A percentile compares a stretch with the other conserved stretches of the same genome.
Conservation (phyloP, 1,140 invertebrate species). For the Trinorchestia longiramus region DNA sequence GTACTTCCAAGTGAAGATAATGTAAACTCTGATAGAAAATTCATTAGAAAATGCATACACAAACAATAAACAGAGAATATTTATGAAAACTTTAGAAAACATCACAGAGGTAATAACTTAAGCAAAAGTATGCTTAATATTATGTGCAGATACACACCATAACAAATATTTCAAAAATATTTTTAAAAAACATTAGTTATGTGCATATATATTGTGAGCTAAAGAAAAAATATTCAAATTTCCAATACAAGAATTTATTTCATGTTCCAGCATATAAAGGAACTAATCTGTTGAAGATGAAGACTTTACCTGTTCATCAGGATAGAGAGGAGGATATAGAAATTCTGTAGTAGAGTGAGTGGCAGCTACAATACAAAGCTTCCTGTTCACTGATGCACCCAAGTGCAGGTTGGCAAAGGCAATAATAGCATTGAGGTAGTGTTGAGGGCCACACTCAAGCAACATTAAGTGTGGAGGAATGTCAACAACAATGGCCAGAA, state of each 20-base stretch:
- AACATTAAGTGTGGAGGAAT: constrained; percentile 61
- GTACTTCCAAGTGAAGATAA: not conserved
- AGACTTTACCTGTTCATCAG: constrained; percentile 14
- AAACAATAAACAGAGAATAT: not conserved
- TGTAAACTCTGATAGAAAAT: not conserved
- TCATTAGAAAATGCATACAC: not conserved
- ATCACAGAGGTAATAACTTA: too few species aligned
- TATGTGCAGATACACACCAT: too few species aligned
- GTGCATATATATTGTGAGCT: too few species aligned
- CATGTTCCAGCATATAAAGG: too few species aligned
- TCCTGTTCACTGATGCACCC: constrained; percentile 59
- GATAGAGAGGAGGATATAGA: constrained; percentile 57
- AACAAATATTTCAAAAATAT: too few species aligned
- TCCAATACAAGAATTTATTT: too few species aligned
- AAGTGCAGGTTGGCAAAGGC: constrained; percentile 63
- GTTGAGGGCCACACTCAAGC: constrained; percentile 49
- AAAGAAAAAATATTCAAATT: too few species aligned
- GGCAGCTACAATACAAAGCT: constrained; percentile 60
- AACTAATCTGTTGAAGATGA: not conserved
- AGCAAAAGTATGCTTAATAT: too few species aligned
- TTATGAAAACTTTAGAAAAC: too few species aligned
- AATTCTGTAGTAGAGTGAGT: constrained; percentile 62
- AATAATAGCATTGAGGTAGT: constrained; percentile 58
- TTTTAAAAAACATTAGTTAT: too few species aligned
- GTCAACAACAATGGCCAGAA: constrained; percentile 63